Evolutionary conservation across 2,113 vertebrate species (phyloP), one percentile per base, ranked within the genome.

Genomic region (Myiozetetes cayanensis): DNA sequence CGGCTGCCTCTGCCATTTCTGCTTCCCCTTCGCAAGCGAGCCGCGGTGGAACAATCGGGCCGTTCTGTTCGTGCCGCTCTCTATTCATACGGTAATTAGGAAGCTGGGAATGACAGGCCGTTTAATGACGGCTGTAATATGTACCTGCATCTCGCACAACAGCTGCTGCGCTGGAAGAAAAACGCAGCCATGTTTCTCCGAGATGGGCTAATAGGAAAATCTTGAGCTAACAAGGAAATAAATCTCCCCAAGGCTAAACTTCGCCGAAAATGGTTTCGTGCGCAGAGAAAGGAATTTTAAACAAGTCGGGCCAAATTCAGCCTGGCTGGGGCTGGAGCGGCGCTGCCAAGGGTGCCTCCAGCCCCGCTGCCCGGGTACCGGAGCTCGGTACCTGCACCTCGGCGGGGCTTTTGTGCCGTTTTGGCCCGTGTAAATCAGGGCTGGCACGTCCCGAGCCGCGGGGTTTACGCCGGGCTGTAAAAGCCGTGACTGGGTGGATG

Each of bases 201-300:
- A 92, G 92, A 88, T 49, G 89, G 89, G 80, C 92, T 89, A 71
- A 84, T 93, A 84, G 91, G 95, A 96, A 95, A 95, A 96, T 66
- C 91, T 90, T 28, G 44, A 96, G 91, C 94, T 92, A 96, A 94
- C 91, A 87, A 95, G 94, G 95, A 93, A 90, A 96, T 95, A 95
- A 97, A 95, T 95, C 88, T 96, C 90, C 93, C 80, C 90, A 80
- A 88, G 91, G 96, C 93, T 84, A 95, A 94, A 92, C 90, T 86
- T 89, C 27, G 53, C 84, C 12, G 41, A n/a, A 90, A 95, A 76
- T 20, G 76, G 65, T 56, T 92, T 86, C 30, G 72, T 92, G 87
- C 8, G 84, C 80, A 85, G 49, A 87, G 94, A 94, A 89, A 92
- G 90, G 95, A 94, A 96, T 97, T 85, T 95, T 87, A 92, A 94